These are phyloP conservation scores for Sinopyrophorus schimmeli DNA, from an alignment of 2,888 invertebrate genomes.

Conservation along the genomic window DNA sequence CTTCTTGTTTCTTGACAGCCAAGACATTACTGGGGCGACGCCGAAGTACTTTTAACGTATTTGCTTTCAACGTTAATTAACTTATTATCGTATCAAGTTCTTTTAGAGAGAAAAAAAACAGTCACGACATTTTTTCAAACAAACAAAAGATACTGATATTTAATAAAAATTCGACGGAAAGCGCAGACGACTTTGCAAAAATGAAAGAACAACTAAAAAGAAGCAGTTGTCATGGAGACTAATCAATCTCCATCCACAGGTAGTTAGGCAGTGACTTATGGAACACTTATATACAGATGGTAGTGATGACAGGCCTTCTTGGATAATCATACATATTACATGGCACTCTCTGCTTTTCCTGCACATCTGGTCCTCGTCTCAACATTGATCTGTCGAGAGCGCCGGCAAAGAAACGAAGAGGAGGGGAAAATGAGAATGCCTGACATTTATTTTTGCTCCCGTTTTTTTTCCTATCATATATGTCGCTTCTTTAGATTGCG, in stretches of 20 bases:
- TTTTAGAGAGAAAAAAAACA: too few species aligned
- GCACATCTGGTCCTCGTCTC: slow-evolving; percentile 31
- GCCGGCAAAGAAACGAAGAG: slow-evolving; percentile 19
- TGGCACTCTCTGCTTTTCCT: slow-evolving; percentile 35
- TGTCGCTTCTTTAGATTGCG: slow-evolving; percentile 6
- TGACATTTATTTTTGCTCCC: slow-evolving; percentile 23
- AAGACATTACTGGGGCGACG: too few species aligned
- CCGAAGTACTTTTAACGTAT: too few species aligned
- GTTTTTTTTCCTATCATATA: slow-evolving; percentile 11
- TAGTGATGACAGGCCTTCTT: slow-evolving; percentile 39
- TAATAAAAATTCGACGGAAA: too few species aligned
- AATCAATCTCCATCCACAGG: slow-evolving; percentile 26
- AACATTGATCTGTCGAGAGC: slow-evolving; percentile 29
- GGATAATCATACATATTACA: slow-evolving; percentile 44
- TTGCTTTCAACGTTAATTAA: too few species aligned
- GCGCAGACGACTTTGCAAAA: too few species aligned
- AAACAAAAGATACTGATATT: too few species aligned
- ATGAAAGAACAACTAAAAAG: too few species aligned
- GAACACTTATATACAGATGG: slow-evolving; percentile 37
- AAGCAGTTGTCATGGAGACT: neutral
- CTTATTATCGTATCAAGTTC: too few species aligned
- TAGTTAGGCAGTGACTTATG: slow-evolving; percentile 37
- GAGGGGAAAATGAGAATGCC: slow-evolving; percentile 20
- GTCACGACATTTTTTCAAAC: too few species aligned
- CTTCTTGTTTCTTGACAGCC: too few species aligned